Evolutionary conservation across 2,888 invertebrate species (phyloP).

Genomic region (Teleiodes luculella): DNA sequence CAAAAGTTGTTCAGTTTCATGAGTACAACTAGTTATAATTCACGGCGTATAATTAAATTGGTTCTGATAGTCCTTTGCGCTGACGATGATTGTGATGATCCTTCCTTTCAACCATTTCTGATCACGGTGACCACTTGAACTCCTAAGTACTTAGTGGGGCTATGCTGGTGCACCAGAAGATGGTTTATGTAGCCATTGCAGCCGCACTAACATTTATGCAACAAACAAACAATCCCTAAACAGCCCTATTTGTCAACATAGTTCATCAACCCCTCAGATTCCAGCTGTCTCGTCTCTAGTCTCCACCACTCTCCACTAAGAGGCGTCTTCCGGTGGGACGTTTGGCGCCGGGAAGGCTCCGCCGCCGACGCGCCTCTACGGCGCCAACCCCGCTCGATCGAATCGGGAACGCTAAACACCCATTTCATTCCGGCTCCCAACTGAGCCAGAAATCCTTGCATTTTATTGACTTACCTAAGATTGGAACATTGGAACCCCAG

Average conservation of each 20-base stretch:
- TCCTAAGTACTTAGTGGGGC: no score
- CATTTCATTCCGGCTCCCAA: not conserved
- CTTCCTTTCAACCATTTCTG: no score
- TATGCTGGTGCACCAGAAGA: no score
- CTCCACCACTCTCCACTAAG: not conserved
- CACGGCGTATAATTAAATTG: no score
- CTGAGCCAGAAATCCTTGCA: not conserved
- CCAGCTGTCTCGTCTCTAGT: constrained; percentile 14
- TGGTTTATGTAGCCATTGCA: no score
- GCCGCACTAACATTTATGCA: no score
- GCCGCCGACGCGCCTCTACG: not conserved
- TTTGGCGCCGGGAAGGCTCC: constrained; percentile 16
- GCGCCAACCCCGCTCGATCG: constrained; percentile 2
- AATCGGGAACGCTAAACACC: not conserved
- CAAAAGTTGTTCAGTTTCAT: no score
- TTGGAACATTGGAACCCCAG: constrained; percentile 3
- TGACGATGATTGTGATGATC: no score
- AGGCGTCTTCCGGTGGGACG: constrained; percentile 2
- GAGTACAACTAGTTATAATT: no score
- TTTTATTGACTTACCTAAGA: constrained; percentile 7
- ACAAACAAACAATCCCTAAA: no score
- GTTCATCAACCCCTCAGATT: constrained; percentile 9
- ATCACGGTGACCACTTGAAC: no score
- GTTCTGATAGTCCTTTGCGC: no score
- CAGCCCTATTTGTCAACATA: not conserved